phyloP scores from a whole-genome alignment of 2,113 vertebrate species.

The Dromaius novaehollandiae region DNA sequence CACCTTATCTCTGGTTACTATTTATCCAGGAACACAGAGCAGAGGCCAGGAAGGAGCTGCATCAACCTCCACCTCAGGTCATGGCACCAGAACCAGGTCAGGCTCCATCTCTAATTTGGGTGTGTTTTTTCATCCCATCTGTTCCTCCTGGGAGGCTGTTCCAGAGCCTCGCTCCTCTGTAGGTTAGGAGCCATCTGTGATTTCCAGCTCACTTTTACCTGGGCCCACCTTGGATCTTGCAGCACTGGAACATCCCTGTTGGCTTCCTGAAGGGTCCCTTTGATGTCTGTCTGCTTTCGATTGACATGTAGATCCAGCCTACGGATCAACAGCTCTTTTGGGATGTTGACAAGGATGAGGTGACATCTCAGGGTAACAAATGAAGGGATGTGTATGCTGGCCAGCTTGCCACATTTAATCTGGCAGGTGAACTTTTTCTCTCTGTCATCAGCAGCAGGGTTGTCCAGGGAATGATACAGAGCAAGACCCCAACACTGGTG shows the following conservation, averaged over 20 bases:
- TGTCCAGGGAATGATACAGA: not conserved
- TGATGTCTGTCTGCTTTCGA: not conserved
- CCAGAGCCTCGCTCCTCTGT: not conserved
- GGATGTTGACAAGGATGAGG: not conserved
- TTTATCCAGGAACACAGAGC: not conserved
- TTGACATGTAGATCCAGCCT: not conserved
- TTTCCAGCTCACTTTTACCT: not conserved
- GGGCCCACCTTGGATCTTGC: fast-evolving
- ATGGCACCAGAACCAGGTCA: not conserved
- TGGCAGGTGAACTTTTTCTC: not conserved
- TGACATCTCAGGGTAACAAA: not conserved
- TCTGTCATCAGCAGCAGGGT: not conserved
- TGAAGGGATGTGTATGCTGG: not conserved
- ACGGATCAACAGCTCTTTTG: not conserved
- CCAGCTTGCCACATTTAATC: not conserved
- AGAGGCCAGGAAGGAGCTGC: conserved; percentile 32
- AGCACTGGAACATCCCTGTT: not conserved
- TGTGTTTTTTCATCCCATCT: not conserved
- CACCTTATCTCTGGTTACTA: not conserved
- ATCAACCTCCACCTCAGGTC: not conserved
- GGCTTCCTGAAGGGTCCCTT: not conserved
- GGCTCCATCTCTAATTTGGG: not conserved
- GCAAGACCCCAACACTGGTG: not conserved
- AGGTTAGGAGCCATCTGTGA: not conserved
- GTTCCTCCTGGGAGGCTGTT: not conserved